These are phyloP conservation scores for Triplophysa rosa DNA, from an alignment of 2,113 vertebrate species.

Conservation along the genomic window DNA sequence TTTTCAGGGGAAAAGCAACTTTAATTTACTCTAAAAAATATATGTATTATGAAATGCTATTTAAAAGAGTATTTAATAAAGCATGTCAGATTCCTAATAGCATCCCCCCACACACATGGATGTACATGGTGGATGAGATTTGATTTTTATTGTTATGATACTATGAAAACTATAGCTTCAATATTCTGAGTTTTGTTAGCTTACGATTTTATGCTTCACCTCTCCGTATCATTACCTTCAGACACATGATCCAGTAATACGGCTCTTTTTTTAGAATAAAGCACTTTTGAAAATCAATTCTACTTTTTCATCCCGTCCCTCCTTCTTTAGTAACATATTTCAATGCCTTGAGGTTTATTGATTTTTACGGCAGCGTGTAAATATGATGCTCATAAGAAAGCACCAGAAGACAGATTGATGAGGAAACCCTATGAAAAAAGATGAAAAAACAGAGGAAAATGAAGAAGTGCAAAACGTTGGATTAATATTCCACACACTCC, in stretches of 20 bases:
- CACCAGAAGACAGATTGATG: constrained; percentile 18
- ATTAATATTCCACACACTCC: constrained; percentile 33
- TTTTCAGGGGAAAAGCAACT: too few species aligned
- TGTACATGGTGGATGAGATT: background rate
- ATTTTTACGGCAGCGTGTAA: constrained; percentile 3
- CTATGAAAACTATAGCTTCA: background rate
- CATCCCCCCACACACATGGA: background rate
- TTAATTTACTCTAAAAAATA: too few species aligned
- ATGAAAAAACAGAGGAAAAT: constrained; percentile 18
- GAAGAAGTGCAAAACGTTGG: constrained; percentile 12
- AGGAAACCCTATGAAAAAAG: constrained; percentile 27
- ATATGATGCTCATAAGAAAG: constrained; percentile 8
- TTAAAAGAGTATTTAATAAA: too few species aligned
- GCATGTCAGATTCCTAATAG: too few species aligned
- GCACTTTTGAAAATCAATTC: constrained; percentile 21
- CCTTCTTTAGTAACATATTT: background rate
- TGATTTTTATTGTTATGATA: background rate
- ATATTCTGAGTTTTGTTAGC: background rate
- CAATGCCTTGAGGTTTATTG: constrained; percentile 20
- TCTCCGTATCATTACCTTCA: background rate
- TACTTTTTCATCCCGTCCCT: constrained; percentile 9
- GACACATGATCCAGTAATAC: background rate
- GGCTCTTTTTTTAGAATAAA: constrained; percentile 23
- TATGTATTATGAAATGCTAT: too few species aligned
- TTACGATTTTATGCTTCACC: too few species aligned